Evolutionary conservation across 2,888 invertebrate species (phyloP), one percentile per base, ranked within the genome.

Genomic region (Mimachlamys varia): DNA sequence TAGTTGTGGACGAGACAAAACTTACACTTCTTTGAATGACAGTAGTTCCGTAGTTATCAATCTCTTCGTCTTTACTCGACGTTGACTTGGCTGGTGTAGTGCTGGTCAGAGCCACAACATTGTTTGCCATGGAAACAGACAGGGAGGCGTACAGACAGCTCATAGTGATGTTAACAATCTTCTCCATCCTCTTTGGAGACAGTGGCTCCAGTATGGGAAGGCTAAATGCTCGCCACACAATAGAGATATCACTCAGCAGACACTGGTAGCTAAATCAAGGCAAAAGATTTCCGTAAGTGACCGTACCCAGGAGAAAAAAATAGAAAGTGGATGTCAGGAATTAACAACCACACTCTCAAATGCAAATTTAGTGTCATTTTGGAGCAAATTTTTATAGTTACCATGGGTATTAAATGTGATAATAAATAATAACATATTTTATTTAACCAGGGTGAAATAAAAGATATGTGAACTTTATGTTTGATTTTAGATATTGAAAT

Each of bases 191-290:
- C n/a, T 98, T 98, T 5, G 98, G 97, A 17, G 98, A 98, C 94
- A 99, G 97, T 0, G 99, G 99, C 96, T 99, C 99, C 90, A 99
- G 97, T 91, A 99, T 98, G 0, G 99, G 99, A 94, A 99, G 97
- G 33, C 98, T 98, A 94, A 99, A 97, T 13, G 98, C 98, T 93
- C 98, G 97, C 96, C 98, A 98, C 91, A 98, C 98, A 88, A 98
- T 98, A 91, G 98, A 98, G 92, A 99, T 98, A 96, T 99, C 99
- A 92, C 98, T 98, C 92, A 98, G 98, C 94, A 98, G 97, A 93
- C 98, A 98, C 93, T 98, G 98, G 94, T 98, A 97, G 94, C 98
- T 98, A 96, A n/a, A 91, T 92, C n/a, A 89, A 44, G 88, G 44
- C 44, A 22, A 88, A 58, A 44, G n/a, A 33, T 33, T 3, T 10